Conservation (phyloP, 1,140 invertebrate genomes). For the Caenorhabditis remanei region DNA sequence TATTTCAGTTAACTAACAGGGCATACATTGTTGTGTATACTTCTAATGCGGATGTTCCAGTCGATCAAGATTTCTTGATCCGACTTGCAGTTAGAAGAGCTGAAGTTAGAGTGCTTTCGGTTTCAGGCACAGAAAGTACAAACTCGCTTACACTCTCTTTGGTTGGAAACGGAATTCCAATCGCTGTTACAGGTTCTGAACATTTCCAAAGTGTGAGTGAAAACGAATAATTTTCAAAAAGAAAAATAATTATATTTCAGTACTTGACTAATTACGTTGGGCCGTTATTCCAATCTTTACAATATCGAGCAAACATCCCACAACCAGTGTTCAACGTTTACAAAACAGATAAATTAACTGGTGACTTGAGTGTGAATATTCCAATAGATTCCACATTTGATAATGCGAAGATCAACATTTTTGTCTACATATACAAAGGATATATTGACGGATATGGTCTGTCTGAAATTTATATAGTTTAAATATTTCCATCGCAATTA, state of each 20-base stretch:
- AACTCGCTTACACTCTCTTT: neutral
- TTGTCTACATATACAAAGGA: neutral
- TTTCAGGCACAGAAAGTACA: neutral
- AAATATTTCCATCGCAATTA: no score
- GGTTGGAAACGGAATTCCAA: slow-evolving; percentile 24
- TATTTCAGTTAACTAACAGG: neutral
- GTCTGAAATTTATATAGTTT: no score
- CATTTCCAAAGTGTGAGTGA: neutral
- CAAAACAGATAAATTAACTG: neutral
- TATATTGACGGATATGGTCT: neutral
- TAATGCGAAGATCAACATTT: neutral
- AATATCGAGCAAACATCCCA: neutral
- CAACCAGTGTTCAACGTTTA: neutral
- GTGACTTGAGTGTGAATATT: neutral
- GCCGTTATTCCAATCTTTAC: neutral
- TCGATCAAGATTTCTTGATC: neutral
- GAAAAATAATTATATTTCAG: neutral
- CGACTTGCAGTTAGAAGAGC: neutral
- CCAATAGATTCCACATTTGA: neutral
- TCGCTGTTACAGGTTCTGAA: neutral
- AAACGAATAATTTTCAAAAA: neutral
- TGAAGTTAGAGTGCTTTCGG: neutral
- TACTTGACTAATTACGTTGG: neutral
- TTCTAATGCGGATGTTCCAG: neutral
- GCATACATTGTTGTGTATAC: neutral